These are phyloP conservation scores for Eucera pruinosa DNA, from an alignment of 2,888 invertebrate species.

Conservation along the genomic window DNA sequence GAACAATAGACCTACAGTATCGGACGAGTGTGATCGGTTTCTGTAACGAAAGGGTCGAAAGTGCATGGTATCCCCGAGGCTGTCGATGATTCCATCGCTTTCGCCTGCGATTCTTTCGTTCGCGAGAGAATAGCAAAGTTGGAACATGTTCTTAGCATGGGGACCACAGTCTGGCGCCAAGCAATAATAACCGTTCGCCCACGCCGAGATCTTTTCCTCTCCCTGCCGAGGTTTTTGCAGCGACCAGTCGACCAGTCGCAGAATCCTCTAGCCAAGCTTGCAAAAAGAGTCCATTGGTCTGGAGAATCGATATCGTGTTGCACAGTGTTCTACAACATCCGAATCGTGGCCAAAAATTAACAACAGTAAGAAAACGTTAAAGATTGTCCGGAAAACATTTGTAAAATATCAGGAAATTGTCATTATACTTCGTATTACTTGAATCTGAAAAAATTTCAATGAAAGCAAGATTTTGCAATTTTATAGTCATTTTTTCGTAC, in stretches of 20 bases:
- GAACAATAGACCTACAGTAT: slow-evolving; percentile 26
- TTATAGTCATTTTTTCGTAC: too few species aligned
- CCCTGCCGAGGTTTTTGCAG: slow-evolving; percentile 63
- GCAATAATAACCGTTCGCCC: slow-evolving; percentile 81
- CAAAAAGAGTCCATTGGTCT: slow-evolving; percentile 29
- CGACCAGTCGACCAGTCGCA: slow-evolving; percentile 38
- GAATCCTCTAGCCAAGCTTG: slow-evolving; percentile 18
- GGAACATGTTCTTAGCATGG: slow-evolving; percentile 62
- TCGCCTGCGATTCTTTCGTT: slow-evolving; percentile 50
- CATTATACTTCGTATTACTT: too few species aligned
- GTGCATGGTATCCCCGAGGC: slow-evolving; percentile 28
- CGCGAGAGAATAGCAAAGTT: slow-evolving; percentile 46
- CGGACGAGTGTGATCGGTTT: slow-evolving; percentile 5
- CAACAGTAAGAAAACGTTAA: too few species aligned
- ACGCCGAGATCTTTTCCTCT: slow-evolving; percentile 68
- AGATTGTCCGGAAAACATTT: too few species aligned
- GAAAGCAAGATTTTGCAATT: too few species aligned
- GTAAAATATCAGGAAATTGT: too few species aligned
- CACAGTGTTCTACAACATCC: too few species aligned
- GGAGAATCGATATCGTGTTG: slow-evolving; percentile 57
- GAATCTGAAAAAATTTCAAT: too few species aligned
- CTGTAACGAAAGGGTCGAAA: slow-evolving; percentile 26
- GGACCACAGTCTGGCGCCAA: slow-evolving; percentile 76
- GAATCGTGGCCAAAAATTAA: too few species aligned
- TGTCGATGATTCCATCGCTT: slow-evolving; percentile 54